These are phyloP conservation scores for Hypomecis atomaria DNA, from an alignment of 2,888 invertebrate genomes.

Conservation along the genomic window DNA sequence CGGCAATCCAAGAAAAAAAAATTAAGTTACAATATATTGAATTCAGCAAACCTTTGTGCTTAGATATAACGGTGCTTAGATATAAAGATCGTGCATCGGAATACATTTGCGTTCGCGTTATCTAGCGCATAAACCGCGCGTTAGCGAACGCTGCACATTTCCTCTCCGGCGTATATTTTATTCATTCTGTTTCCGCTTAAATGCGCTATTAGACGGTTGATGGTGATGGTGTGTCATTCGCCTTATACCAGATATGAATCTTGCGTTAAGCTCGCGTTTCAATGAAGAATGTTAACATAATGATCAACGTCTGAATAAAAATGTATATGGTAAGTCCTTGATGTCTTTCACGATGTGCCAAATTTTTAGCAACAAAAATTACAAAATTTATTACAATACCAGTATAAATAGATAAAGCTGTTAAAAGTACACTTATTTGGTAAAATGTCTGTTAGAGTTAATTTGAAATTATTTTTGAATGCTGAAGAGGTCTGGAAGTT, in stretches of 20 bases:
- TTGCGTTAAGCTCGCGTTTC: slow-evolving; percentile 19
- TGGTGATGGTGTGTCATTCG: slow-evolving; percentile 36
- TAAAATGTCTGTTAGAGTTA: no score
- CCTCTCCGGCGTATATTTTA: slow-evolving; percentile 65
- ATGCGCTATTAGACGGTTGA: slow-evolving; percentile 32
- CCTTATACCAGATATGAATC: slow-evolving; percentile 35
- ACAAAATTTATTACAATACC: no score
- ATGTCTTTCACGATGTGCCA: no score
- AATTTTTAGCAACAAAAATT: no score
- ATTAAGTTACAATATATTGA: no score
- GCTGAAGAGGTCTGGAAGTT: no score
- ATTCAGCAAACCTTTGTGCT: no score
- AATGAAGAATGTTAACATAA: slow-evolving; percentile 2
- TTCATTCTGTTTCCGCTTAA: slow-evolving; percentile 63
- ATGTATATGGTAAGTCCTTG: background rate
- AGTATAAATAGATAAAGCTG: no score
- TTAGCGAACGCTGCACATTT: slow-evolving; percentile 73
- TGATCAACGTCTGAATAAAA: background rate
- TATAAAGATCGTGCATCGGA: slow-evolving; percentile 66
- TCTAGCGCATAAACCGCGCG: slow-evolving; percentile 75
- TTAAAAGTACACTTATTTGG: no score
- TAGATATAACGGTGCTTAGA: background rate
- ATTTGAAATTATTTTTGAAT: no score
- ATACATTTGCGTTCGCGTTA: slow-evolving; percentile 71
- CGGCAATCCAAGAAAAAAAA: no score